These are phyloP conservation scores for Spilosoma lubricipeda DNA, from an alignment of 2,888 invertebrate species.

Conservation along the genomic window DNA sequence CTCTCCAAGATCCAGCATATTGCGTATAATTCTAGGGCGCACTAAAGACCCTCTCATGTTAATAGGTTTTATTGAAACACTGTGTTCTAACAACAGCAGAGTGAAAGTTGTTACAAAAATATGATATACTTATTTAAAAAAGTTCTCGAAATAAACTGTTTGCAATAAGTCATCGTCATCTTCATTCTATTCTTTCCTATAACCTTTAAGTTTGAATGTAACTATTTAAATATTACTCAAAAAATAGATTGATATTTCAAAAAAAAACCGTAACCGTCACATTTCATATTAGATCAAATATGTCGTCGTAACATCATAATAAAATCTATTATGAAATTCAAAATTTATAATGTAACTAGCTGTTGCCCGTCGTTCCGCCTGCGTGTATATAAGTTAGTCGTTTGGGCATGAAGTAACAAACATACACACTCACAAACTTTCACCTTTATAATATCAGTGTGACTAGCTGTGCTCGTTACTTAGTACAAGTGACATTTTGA, in stretches of 20 bases:
- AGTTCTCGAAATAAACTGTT: neutral
- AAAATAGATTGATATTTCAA: neutral
- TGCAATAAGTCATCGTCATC: no score
- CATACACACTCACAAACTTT: no score
- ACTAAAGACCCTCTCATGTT: neutral
- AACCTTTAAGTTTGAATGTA: neutral
- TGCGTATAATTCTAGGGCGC: constrained; percentile 5
- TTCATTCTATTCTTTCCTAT: no score
- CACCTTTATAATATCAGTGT: no score
- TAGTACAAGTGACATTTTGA: no score
- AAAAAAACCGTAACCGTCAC: neutral
- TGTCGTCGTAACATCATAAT: no score
- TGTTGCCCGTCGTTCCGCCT: no score
- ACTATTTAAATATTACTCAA: neutral
- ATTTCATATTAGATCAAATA: no score
- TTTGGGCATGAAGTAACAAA: no score
- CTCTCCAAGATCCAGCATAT: neutral
- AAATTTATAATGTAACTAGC: neutral
- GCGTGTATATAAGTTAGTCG: no score
- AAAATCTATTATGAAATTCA: neutral
- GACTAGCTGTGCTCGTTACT: neutral
- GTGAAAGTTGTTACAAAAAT: neutral
- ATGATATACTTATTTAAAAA: neutral
- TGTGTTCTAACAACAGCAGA: neutral
- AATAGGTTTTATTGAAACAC: no score